A percentile compares a stretch with the other conserved stretches of the same genome.
Conservation (phyloP, 1,140 invertebrate genomes). For the Drosophila tsacasi region DNA sequence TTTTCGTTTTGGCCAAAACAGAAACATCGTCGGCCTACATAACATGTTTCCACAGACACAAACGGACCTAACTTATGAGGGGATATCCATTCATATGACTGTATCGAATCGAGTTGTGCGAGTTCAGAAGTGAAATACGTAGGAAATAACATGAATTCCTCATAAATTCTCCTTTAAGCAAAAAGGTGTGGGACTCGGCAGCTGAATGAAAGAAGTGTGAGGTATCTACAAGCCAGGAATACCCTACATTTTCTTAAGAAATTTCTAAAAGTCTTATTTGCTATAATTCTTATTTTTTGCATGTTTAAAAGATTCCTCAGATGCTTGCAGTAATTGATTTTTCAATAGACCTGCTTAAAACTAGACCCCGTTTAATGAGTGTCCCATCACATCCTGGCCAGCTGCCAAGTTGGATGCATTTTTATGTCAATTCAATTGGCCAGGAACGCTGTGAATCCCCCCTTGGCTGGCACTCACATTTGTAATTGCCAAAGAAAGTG, state of each 20-base stretch:
- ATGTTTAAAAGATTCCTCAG: too few species aligned
- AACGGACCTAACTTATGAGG: slow-evolving; percentile 4
- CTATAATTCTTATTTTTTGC: background rate
- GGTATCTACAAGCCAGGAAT: background rate
- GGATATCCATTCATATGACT: slow-evolving; percentile 11
- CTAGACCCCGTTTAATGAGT: background rate
- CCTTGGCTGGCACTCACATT: slow-evolving; percentile 39
- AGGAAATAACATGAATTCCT: slow-evolving; percentile 46
- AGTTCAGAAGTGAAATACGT: slow-evolving; percentile 27
- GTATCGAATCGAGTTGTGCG: slow-evolving; percentile 39
- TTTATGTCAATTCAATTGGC: slow-evolving; percentile 47
- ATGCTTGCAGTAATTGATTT: background rate
- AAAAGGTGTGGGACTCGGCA: slow-evolving; percentile 24
- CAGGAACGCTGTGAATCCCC: slow-evolving; percentile 11
- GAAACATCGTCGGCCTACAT: slow-evolving; percentile 17
- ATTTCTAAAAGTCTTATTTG: rapidly evolving
- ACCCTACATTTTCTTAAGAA: background rate
- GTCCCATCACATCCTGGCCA: slow-evolving; percentile 10
- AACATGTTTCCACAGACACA: slow-evolving; percentile 35
- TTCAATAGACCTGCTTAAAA: background rate
- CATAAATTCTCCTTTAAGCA: slow-evolving; percentile 34
- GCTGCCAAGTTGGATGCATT: slow-evolving; percentile 43
- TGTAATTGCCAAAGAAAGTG: slow-evolving; percentile 64
- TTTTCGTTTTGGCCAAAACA: slow-evolving; percentile 14
- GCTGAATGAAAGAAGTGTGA: background rate